phyloP scores from a whole-genome alignment of 2,113 vertebrate species.

The Symphodus melops region DNA sequence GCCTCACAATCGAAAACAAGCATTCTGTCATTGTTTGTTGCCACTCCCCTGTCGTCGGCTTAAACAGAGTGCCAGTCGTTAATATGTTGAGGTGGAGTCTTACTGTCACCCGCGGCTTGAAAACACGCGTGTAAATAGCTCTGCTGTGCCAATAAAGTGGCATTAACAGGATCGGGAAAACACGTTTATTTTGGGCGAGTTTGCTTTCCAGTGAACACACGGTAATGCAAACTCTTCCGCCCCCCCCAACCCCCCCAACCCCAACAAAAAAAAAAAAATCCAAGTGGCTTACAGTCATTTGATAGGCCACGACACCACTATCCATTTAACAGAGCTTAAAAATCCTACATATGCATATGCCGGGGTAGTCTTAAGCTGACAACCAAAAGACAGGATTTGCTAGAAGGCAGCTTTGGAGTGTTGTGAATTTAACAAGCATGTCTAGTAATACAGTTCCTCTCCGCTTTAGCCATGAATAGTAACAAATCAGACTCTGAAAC shows the following conservation, averaged over 20 bases:
- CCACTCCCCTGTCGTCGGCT: conserved; percentile 74
- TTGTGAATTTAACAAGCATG: conserved; percentile 88
- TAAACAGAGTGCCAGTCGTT: conserved; percentile 68
- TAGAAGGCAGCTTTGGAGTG: conserved; percentile 82
- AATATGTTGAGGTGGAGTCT: conserved; percentile 63
- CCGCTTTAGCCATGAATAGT: conserved; percentile 84
- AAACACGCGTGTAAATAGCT: conserved; percentile 60
- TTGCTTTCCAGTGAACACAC: conserved; percentile 29
- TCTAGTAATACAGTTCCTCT: conserved; percentile 82
- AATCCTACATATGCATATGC: conserved; percentile 84
- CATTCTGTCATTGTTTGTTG: conserved; percentile 82
- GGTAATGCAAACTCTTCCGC: conserved; percentile 46
- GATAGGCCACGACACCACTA: conserved; percentile 82
- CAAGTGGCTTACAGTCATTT: conserved; percentile 81
- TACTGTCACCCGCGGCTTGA: conserved; percentile 64
- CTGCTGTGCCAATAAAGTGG: conserved; percentile 58
- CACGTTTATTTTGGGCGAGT: not conserved
- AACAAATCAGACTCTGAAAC: conserved; percentile 85
- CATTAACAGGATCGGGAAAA: conserved; percentile 50
- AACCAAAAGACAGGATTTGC: conserved; percentile 82
- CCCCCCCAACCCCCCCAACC: not conserved
- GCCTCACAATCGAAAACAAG: conserved; percentile 73
- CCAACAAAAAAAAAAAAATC: conserved; percentile 48
- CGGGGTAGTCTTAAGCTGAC: conserved; percentile 80
- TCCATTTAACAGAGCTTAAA: conserved; percentile 87